A percentile compares a stretch with the other conserved stretches of the same genome.
These are phyloP conservation scores for Cataglyphis cursor DNA, from an alignment of 2,888 invertebrate species.

Conservation along the genomic window DNA sequence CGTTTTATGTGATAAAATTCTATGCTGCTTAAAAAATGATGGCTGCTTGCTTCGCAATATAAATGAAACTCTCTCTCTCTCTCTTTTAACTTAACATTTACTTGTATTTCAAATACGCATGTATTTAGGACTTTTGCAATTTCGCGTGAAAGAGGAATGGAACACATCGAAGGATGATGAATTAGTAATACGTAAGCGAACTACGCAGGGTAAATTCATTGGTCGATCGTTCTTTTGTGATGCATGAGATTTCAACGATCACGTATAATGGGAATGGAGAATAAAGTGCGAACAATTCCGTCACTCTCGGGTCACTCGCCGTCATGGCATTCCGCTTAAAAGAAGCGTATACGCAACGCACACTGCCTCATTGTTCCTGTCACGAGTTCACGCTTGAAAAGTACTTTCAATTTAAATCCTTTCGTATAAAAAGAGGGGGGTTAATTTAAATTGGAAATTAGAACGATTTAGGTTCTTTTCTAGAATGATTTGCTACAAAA, in stretches of 20 bases:
- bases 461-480: conserved; percentile 15
- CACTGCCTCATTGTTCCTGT: conserved; percentile 50
- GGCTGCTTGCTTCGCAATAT: neutral
- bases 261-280: conserved; percentile 72
- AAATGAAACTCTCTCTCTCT: neutral
- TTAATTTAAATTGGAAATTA: conserved; percentile 49
- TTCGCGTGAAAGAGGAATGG: conserved; percentile 4
- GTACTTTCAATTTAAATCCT: conserved; percentile 54
- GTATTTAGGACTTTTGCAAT: conserved; percentile 39
- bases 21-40: neutral
- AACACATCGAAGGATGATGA: conserved; percentile 51
- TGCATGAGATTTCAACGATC: conserved; percentile 72
- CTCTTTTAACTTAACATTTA: conserved; percentile 11
- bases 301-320: conserved; percentile 59
- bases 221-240: conserved; percentile 72
- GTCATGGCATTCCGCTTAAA: conserved; percentile 45
- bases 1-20: neutral
- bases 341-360: conserved; percentile 40
- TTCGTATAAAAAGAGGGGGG: conserved; percentile 37
- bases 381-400: conserved; percentile 32
- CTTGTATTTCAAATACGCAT: conserved; percentile 24
- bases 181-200: conserved; percentile 58
- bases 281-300: conserved; percentile 75
- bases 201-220: conserved; percentile 63
- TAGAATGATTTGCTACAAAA: conserved; percentile 5